Conservation (phyloP, 2,113 vertebrate genomes). For the Pangasianodon gigas region DNA sequence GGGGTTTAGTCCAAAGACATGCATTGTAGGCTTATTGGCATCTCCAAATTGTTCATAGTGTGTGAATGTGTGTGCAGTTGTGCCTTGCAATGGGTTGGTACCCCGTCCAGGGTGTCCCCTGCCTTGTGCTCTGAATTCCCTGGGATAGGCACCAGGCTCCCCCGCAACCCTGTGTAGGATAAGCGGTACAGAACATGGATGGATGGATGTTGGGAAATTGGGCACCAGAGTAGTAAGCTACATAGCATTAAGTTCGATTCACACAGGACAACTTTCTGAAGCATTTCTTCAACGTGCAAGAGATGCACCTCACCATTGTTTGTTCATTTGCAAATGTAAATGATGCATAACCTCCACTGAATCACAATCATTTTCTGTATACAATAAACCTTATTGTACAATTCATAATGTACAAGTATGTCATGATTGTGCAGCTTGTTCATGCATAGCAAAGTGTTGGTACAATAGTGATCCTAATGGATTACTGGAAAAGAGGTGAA, state of each 20-base stretch:
- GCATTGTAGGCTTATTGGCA: no score
- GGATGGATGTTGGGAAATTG: no score
- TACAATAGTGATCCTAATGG: not conserved
- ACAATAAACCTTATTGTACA: not conserved
- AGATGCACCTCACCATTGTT: not conserved
- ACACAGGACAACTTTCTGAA: not conserved
- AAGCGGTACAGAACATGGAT: no score
- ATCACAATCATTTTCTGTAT: not conserved
- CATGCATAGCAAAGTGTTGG: not conserved
- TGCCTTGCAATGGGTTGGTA: no score
- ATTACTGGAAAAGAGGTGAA: not conserved
- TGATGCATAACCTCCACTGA: not conserved
- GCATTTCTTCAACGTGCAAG: no score
- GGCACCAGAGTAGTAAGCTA: not conserved
- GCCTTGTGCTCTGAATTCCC: no score
- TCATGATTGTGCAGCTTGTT: not conserved
- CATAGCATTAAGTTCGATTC: not conserved
- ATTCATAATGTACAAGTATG: not conserved
- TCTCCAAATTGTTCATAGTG: no score
- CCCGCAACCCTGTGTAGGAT: no score
- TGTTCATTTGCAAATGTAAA: not conserved
- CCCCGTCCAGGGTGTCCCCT: no score
- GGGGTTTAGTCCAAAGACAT: no score
- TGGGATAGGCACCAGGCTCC: no score
- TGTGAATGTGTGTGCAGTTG: no score